Base-by-base conservation (phyloP, 2,888 invertebrate species). In the Cataglyphis cursor region DNA sequence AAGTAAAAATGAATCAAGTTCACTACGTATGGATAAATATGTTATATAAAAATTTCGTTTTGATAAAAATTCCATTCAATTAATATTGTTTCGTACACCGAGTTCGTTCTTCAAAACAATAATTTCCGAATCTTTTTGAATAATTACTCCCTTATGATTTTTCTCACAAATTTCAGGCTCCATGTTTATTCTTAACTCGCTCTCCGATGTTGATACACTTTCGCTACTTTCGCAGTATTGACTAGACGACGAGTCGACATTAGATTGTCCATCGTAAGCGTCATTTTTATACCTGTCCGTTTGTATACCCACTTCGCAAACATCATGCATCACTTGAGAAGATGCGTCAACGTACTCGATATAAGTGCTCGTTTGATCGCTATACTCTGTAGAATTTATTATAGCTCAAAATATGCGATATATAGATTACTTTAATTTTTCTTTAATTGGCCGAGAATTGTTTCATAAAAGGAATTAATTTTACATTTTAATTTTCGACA, bases 111-210 rank as follows among this genome's bases (percentile, higher is more conserved):
- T 90, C 54, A 94, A 80, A 6, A 90, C 89, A 24, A 93, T 92
- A 24, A 94, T 94, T 80, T 93, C 92, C 31, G 93, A 92, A 72
- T 94, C 94, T 82, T 93, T 94, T 62, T 93, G 87, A 24, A 92
- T 92, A 44, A 94, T 92, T 3, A 90, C 87, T 8, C 84, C 78
- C 57, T 91, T 90, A 61, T 92, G 87, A 21, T 65, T 78, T 3
- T 21, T 75, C 21, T 86, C 85, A 57, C 70, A 73, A 15, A 64
- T 15, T 35, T 85, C 78, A 41, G 64, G 35, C 41, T 89, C 81
- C 35, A 78, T 85, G 21, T 85, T 85, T 21, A 81, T 78, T 15
- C 73, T 86, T 18, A 68, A 83, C n/a, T 66, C 81, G 21, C 72
- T 85, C 59, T 72, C 73, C 21, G 72, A 87, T 9, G 81, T 81